Conservation (phyloP, 2,797 vertebrate genomes). For the Neosalanx taihuensis region DNA sequence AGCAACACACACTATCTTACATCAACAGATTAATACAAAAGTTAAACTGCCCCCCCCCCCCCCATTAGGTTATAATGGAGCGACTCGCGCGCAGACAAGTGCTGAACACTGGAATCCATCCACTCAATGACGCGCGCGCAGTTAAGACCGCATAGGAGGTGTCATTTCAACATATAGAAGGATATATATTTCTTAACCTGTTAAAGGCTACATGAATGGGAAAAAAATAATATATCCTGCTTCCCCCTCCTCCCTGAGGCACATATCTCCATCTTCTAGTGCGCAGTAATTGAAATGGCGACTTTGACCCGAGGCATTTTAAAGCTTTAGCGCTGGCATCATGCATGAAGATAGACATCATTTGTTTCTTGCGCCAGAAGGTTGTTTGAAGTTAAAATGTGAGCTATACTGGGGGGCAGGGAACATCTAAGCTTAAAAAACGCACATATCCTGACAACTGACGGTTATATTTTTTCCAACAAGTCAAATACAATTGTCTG, state of each 20-base stretch:
- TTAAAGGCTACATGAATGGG: neutral
- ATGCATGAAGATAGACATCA: constrained; percentile 81
- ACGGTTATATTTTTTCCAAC: constrained; percentile 52
- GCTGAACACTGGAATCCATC: neutral
- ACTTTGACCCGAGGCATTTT: constrained; percentile 71
- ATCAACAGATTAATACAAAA: neutral
- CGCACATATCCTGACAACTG: constrained; percentile 21
- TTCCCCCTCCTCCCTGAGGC: constrained; percentile 46
- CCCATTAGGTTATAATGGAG: neutral
- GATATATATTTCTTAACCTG: neutral
- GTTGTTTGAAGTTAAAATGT: constrained; percentile 70
- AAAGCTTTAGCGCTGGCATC: constrained; percentile 65
- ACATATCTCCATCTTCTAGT: constrained; percentile 69
- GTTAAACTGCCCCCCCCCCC: neutral
- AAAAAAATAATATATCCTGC: constrained; percentile 13
- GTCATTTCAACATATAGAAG: neutral
- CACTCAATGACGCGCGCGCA: neutral
- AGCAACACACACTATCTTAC: neutral
- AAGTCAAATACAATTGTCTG: constrained; percentile 53
- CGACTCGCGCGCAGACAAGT: neutral
- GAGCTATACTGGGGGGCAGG: constrained; percentile 50
- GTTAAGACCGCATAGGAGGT: neutral
- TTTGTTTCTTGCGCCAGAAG: constrained; percentile 72
- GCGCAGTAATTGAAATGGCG: constrained; percentile 84
- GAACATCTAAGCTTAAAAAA: neutral